These are phyloP conservation scores for Agrotis segetum DNA, from an alignment of 2,888 invertebrate genomes.

Conservation along the genomic window DNA sequence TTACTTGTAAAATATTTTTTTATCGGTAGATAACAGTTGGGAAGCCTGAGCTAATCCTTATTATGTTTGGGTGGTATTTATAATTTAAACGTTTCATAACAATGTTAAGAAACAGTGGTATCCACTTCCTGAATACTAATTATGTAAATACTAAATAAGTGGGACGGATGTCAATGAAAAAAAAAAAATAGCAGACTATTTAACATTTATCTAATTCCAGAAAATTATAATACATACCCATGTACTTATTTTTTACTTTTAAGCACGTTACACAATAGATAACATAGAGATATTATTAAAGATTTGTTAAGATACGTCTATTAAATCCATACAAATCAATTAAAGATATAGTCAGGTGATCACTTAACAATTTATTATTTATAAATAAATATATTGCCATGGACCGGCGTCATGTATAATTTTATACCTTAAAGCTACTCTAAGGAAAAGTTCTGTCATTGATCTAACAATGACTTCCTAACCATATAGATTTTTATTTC, in stretches of 20 bases:
- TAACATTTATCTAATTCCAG: background rate
- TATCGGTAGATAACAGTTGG: conserved; percentile 22
- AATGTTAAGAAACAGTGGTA: conserved; percentile 5
- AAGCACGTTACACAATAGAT: background rate
- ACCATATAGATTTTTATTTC: background rate
- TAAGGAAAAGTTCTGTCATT: conserved; percentile 28
- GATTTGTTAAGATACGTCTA: background rate
- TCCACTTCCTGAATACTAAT: background rate
- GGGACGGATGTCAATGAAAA: no score
- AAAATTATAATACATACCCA: background rate
- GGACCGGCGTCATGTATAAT: conserved; percentile 22
- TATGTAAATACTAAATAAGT: no score
- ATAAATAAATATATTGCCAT: conserved; percentile 39
- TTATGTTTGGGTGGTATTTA: background rate
- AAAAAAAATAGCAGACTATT: background rate
- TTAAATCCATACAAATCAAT: background rate
- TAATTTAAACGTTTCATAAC: background rate
- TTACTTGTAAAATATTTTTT: conserved; percentile 12
- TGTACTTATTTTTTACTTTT: background rate
- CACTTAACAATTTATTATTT: conserved; percentile 36
- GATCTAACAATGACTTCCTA: conserved; percentile 21
- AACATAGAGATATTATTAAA: background rate
- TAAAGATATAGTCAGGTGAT: conserved; percentile 15
- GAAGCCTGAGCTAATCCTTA: conserved; percentile 23
- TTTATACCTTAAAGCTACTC: conserved; percentile 16